Percentiles rank a stretch among this genome's conserved stretches.
These are phyloP conservation scores for Marmota flaviventris DNA, from an alignment of 2,113 vertebrate genomes.

Conservation along the genomic window DNA sequence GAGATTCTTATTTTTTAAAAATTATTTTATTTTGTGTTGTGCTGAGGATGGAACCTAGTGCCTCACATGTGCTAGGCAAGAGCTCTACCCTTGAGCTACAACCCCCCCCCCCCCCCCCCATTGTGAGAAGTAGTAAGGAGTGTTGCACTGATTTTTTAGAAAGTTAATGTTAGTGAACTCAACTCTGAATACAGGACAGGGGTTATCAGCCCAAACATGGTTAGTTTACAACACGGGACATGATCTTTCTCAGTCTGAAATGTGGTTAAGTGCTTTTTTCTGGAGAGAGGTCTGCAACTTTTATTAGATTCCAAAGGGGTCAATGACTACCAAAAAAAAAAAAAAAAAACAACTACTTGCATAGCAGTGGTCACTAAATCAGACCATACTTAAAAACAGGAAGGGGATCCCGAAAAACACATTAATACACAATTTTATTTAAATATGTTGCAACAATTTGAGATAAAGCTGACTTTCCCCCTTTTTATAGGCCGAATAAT, in stretches of 20 bases:
- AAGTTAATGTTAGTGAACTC: background rate
- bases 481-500: slow-evolving; percentile 91
- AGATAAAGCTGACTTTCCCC: background rate
- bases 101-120: too few relatives aligned
- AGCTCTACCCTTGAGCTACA: too few relatives aligned
- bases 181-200: background rate
- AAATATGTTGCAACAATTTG: background rate
- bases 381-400: background rate
- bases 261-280: background rate
- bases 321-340: background rate
- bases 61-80: too few relatives aligned
- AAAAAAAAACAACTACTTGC: background rate
- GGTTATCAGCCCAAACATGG: background rate
- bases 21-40: too few relatives aligned
- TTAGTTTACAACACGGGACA: background rate
- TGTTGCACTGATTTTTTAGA: background rate
- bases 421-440: background rate
- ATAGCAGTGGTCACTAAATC: background rate
- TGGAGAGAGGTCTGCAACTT: background rate
- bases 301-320: background rate
- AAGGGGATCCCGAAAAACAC: background rate
- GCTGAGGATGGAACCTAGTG: too few relatives aligned
- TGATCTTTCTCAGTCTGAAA: background rate
- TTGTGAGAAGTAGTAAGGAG: background rate
- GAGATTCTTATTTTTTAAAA: background rate